These are phyloP conservation scores for Arenaria interpres DNA, from an alignment of 2,113 vertebrate species.

Conservation along the genomic window DNA sequence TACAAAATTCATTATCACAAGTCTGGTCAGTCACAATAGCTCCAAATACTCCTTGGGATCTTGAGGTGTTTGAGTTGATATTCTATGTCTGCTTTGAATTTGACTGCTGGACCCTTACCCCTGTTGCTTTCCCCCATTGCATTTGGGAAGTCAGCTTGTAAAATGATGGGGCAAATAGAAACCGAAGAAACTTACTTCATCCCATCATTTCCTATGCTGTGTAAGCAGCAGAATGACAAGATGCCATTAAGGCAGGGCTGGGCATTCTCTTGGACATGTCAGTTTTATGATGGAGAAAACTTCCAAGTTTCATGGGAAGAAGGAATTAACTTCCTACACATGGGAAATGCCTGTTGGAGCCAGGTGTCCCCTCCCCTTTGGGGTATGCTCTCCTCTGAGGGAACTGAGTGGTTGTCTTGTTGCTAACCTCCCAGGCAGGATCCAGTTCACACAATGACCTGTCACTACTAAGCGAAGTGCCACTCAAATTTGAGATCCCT, in stretches of 20 bases:
- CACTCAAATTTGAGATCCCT: background rate
- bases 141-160: background rate
- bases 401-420: background rate
- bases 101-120: background rate
- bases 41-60: background rate
- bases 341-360: background rate
- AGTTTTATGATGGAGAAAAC: background rate
- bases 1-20: background rate
- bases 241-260: background rate
- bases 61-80: background rate
- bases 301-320: background rate
- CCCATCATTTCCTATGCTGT: background rate
- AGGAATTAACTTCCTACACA: background rate
- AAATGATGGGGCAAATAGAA: background rate
- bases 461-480: background rate
- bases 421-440: background rate
- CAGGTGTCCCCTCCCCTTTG: background rate
- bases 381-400: background rate
- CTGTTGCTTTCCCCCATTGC: background rate
- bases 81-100: background rate
- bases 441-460: background rate
- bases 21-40: background rate
- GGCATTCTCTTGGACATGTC: background rate
- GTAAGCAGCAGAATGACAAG: background rate
- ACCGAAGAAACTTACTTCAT: background rate